Evolutionary conservation across 2,797 vertebrate species (phyloP), one percentile per base, ranked within the genome.

Genomic region (Synanceia verrucosa): DNA sequence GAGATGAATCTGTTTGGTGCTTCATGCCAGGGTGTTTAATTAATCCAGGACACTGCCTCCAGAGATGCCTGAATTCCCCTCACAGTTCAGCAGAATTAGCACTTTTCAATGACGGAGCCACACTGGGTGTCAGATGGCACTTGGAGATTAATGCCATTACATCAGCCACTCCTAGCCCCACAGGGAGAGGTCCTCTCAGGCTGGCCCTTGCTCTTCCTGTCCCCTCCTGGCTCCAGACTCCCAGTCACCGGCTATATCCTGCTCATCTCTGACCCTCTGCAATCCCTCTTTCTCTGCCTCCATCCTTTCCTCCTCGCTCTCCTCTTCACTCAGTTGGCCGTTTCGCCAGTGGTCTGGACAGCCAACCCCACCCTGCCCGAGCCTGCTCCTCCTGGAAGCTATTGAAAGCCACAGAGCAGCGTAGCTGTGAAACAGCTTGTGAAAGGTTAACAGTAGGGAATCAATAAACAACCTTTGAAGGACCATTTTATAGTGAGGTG

Each of bases 111-210:
- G 88, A 91, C 89, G 82, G 72, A 90, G 87, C 81, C 87, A 86
- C 89, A 90, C 88, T 86, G 83, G 86, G 87, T 88, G 90, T 92
- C 90, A 91, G 88, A 91, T 93, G 91, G 88, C 87, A 88, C 81
- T 83, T 78, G 70, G 87, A 91, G 92, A 93, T 92, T 90, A 93
- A 91, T 91, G 88, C 86, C 82, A 91, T 93, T 90, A 92, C 90
- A 92, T 92, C 91, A 92, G 82, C 90, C 87, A 88, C 87, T 83
- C 84, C 83, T 79, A 65, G 72, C 70, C 82, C 84, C 83, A 82
- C 58, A 44, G 81, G 79, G 86, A 90, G 84, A 86, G 82, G 86
- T 86, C 74, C 72, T 78, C 65, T 84, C 85, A 78, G 70, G 82
- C 79, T 80, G 87, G 78, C 83, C 88, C 72, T 79, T 84, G 79